These are phyloP conservation scores for Zootoca vivipara DNA, from an alignment of 2,113 vertebrate species.

Conservation along the genomic window DNA sequence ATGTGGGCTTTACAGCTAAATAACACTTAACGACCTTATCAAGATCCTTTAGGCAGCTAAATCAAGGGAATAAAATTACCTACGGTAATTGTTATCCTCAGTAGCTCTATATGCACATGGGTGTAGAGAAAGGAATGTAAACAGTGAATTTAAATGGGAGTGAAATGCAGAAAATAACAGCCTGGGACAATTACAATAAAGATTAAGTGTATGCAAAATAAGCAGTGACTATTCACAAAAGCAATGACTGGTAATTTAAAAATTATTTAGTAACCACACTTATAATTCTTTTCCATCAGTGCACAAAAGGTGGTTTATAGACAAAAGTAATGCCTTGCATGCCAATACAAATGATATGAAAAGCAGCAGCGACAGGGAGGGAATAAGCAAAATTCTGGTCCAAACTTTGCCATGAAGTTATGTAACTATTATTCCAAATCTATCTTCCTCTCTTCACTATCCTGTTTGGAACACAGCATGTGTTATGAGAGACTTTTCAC, in stretches of 20 bases:
- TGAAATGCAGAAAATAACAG: background rate
- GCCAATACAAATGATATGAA: background rate
- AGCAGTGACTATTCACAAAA: background rate
- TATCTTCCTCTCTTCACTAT: background rate
- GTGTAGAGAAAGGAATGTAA: background rate
- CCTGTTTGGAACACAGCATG: background rate
- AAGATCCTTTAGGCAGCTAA: no score
- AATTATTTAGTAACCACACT: background rate
- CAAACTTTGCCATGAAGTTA: background rate
- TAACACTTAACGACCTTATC: no score
- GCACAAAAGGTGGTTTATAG: background rate
- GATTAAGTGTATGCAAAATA: background rate
- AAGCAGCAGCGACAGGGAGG: background rate
- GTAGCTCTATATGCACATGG: background rate
- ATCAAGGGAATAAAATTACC: no score
- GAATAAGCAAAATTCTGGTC: background rate
- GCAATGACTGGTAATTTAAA: background rate
- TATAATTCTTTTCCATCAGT: background rate
- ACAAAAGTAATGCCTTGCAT: background rate
- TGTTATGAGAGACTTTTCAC: background rate
- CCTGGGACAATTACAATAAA: background rate
- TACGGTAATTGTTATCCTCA: background rate
- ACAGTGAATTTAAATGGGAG: background rate
- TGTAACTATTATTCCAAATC: background rate
- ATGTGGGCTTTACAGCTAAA: no score